phyloP scores from a whole-genome alignment of 2,113 vertebrate species.

The Capra hircus region DNA sequence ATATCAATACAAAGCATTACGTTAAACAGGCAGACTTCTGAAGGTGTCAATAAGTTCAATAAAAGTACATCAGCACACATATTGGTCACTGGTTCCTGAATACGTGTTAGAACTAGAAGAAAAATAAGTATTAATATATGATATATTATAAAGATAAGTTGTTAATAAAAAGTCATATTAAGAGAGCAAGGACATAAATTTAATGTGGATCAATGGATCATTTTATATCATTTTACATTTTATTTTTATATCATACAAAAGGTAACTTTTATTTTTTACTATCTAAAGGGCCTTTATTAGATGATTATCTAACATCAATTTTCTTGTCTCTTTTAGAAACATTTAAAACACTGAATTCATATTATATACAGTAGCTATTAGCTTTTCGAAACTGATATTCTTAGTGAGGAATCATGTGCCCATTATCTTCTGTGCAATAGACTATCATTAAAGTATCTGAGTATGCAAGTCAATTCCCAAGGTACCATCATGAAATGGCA shows the following conservation, averaged over 20 bases:
- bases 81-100: neutral
- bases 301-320: neutral
- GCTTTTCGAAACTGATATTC: neutral
- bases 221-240: neutral
- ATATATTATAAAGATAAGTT: neutral
- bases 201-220: neutral
- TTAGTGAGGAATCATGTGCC: neutral
- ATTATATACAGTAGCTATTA: neutral
- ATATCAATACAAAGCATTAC: neutral
- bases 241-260: neutral
- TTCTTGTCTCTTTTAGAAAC: neutral
- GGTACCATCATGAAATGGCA: neutral
- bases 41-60: neutral
- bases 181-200: neutral
- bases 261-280: neutral
- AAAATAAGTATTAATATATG: conserved; percentile 22
- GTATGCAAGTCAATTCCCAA: neutral
- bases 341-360: neutral
- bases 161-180: neutral
- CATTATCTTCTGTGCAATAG: neutral
- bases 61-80: neutral
- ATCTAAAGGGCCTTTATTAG: neutral
- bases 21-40: neutral
- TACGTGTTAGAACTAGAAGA: neutral
- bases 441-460: neutral